phyloP scores from a whole-genome alignment of 2,797 vertebrate genomes.

The Emydoidea blandingii region DNA sequence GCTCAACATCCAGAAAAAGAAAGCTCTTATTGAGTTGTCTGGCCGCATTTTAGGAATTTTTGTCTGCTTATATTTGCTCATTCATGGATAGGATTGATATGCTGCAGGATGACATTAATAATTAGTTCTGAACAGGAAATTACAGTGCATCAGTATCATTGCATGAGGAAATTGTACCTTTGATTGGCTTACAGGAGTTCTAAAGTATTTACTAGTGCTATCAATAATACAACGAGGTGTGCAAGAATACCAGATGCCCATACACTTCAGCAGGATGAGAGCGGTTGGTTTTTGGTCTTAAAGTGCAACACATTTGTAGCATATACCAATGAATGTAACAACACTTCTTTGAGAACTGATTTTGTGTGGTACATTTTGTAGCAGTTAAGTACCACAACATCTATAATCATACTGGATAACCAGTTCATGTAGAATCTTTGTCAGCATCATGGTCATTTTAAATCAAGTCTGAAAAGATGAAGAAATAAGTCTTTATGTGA shows the following conservation, averaged over 20 bases:
- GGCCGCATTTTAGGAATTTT: slow-evolving; percentile 18
- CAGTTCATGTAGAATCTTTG: neutral
- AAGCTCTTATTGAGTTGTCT: neutral
- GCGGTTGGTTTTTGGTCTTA: neutral
- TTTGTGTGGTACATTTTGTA: neutral
- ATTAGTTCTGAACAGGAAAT: neutral
- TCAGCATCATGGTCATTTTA: neutral
- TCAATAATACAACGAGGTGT: neutral
- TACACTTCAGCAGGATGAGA: neutral
- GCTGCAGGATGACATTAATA: accelerated
- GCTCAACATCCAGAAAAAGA: neutral
- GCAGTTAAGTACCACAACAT: neutral
- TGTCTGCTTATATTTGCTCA: slow-evolving; percentile 30
- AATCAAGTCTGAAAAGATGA: neutral
- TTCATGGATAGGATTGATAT: neutral
- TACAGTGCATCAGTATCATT: neutral
- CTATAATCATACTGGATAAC: neutral
- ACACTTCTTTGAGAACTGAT: neutral
- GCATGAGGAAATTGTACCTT: neutral
- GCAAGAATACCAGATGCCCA: neutral
- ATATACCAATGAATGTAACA: neutral
- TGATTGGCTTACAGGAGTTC: neutral
- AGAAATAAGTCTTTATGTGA: neutral
- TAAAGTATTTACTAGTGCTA: neutral
- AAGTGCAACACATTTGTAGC: neutral